Percentiles rank a stretch among this genome's conserved stretches.
phyloP scores from a whole-genome alignment of 1,140 invertebrate genomes.

The Papilio helenus region DNA sequence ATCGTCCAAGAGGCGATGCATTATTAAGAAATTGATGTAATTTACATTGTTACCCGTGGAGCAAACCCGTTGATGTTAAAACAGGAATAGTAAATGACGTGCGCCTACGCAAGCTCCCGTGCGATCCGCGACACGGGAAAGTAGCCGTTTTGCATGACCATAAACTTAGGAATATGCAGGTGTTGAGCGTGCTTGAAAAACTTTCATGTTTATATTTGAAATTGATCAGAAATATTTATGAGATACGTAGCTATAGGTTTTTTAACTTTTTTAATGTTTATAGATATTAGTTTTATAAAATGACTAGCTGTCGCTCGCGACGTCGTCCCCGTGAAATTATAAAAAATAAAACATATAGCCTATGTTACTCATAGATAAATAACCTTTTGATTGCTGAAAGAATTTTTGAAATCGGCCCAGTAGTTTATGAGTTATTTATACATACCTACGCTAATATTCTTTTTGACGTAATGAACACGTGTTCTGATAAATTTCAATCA shows the following conservation, averaged over 20 bases:
- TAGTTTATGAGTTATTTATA: too few relatives aligned
- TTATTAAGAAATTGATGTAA: slow-evolving; percentile 35
- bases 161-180: slow-evolving; percentile 29
- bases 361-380: too few relatives aligned
- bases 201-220: background rate
- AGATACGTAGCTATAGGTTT: background rate
- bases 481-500: background rate
- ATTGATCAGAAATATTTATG: slow-evolving; percentile 18
- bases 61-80: slow-evolving; percentile 30
- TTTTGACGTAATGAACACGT: background rate
- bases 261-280: background rate
- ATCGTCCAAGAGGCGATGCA: slow-evolving; percentile 21
- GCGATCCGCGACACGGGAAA: slow-evolving; percentile 19
- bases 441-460: background rate
- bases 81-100: slow-evolving; percentile 24
- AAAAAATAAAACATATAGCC: too few relatives aligned
- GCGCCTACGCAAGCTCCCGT: slow-evolving; percentile 30
- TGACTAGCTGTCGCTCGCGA: too few relatives aligned
- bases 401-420: too few relatives aligned
- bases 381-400: too few relatives aligned
- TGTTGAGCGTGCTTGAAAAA: slow-evolving; percentile 1
- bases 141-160: slow-evolving; percentile 29
- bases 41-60: slow-evolving; percentile 31
- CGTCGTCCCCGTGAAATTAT: too few relatives aligned
- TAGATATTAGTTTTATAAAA: too few relatives aligned